phyloP scores from a whole-genome alignment of 2,888 invertebrate genomes.

The Oithona nana region DNA sequence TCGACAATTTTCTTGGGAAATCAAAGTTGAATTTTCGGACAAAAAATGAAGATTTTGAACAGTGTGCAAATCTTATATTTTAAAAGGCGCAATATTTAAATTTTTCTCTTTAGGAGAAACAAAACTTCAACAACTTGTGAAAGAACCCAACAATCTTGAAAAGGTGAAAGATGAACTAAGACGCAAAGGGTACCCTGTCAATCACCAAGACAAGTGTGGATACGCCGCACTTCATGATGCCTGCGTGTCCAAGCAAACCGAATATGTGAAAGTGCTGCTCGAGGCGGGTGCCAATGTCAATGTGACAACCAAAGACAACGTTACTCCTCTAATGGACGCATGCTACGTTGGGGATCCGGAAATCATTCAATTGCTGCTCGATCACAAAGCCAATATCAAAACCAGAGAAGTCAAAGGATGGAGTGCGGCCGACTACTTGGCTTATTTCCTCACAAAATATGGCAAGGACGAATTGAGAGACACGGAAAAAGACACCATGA shows the following conservation, averaged over 20 bases:
- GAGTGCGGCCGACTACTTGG: neutral
- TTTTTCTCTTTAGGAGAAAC: constrained; percentile 1
- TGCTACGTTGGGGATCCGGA: neutral
- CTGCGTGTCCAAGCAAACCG: neutral
- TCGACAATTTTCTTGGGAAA: too few species aligned
- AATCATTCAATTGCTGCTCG: neutral
- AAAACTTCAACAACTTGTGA: neutral
- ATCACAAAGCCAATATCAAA: neutral
- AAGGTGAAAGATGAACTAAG: neutral
- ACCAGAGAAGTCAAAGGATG: neutral
- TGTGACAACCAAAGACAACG: neutral
- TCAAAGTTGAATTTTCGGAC: too few species aligned
- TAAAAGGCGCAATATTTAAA: too few species aligned
- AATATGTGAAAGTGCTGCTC: neutral
- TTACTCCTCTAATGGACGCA: neutral
- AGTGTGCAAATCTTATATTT: too few species aligned
- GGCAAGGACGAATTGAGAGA: too few species aligned
- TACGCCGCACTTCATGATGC: constrained; percentile 10
- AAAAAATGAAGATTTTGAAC: too few species aligned
- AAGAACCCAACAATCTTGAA: neutral
- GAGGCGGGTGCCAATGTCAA: neutral
- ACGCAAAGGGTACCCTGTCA: neutral
- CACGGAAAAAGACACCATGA: too few species aligned
- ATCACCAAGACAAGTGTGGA: neutral
- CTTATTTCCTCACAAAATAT: too few species aligned